Base-by-base conservation (phyloP, 2,113 vertebrate genomes). In the Crotalus tigris region DNA sequence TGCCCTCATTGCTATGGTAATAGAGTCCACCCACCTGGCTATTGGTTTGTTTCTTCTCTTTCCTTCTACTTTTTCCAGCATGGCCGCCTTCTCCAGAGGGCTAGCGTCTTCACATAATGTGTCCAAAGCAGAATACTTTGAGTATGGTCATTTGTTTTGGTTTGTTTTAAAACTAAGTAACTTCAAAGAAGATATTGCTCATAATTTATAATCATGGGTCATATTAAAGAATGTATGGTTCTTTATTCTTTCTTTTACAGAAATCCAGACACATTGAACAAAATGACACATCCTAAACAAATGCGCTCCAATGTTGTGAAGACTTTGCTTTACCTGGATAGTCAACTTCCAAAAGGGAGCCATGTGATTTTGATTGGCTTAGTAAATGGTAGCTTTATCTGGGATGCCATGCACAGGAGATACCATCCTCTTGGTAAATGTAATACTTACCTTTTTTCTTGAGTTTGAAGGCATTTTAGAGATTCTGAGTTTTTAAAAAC, bases 401-500 rank as follows among this genome's bases (percentile, higher is more conserved):
- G 98, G 98, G 96, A 98, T 55, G 94, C 95, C 17, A 93, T 98
- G 91, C 97, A 98, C 0, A n/a, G 96, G 93, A 95, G 96, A 97
- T 97, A 97, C 91, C 97, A 98, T 90, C 98, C 98, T 91, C 95
- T 98, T 86, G 98, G 98, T 98, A 97, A 96, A 21, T 55, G 1
- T 0, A 17, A 90, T 15, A 17, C 1, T 17, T 0, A 5, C 5
- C 49, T 93, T 91, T 15, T 26, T 57, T 13, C 39, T 51, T 88
- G 51, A 44, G 17, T 51, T 24, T 75, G 88, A 81, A 26, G 69
- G 5, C n/a, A 55, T 69, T 92, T 89, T 87, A 59, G 23, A n/a
- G 39, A 21, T 26, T 5, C 17, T 59, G 39, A n/a, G 26, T 51
- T 33, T 55, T 19, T 75, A 61, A 81, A 55, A 7, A 54, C 4